A percentile compares a stretch with the other conserved stretches of the same genome.
These are phyloP conservation scores for Poecilia wingei DNA, from an alignment of 2,797 vertebrate genomes.

Conservation along the genomic window DNA sequence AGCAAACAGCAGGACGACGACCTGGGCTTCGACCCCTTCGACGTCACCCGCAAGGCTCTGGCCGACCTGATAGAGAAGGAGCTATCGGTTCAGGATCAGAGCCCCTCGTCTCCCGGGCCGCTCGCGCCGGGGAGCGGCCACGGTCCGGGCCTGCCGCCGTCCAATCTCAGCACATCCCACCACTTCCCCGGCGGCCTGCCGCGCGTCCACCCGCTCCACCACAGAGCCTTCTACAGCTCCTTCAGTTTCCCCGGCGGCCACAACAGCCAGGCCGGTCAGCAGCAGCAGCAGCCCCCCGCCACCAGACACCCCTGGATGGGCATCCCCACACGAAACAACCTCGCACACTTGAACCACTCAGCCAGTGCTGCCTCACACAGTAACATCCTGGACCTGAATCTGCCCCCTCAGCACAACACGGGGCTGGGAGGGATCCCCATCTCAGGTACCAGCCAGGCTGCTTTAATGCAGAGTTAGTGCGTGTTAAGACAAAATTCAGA, in stretches of 20 bases:
- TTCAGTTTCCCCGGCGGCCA: constrained; percentile 92
- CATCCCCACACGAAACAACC: constrained; percentile 91
- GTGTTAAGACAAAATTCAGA: constrained; percentile 26
- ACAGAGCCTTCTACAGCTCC: constrained; percentile 96
- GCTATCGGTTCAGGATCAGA: constrained; percentile 94
- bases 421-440: constrained; percentile 98
- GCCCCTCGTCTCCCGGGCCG: constrained; percentile 85
- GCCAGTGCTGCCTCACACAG: constrained; percentile 95
- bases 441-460: constrained; percentile 85
- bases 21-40: constrained; percentile 97
- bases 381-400: constrained; percentile 98
- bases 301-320: constrained; percentile 97
- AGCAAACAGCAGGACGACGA: constrained; percentile 95
- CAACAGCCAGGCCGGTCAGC: constrained; percentile 74
- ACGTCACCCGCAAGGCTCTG: constrained; percentile 97
- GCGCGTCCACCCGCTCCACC: constrained; percentile 92
- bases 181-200: constrained; percentile 89
- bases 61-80: constrained; percentile 99
- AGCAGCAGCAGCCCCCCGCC: constrained; percentile 68
- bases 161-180: constrained; percentile 66
- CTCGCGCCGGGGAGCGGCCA: constrained; percentile 72
- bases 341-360: constrained; percentile 99
- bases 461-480: constrained; percentile 18
- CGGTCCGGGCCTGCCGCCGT: constrained; percentile 77
- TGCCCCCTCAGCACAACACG: constrained; percentile 94